Percentiles rank a stretch among this genome's conserved stretches.
These are phyloP conservation scores for Heteromyza rotundicornis DNA, from an alignment of 2,888 invertebrate genomes.

Conservation along the genomic window DNA sequence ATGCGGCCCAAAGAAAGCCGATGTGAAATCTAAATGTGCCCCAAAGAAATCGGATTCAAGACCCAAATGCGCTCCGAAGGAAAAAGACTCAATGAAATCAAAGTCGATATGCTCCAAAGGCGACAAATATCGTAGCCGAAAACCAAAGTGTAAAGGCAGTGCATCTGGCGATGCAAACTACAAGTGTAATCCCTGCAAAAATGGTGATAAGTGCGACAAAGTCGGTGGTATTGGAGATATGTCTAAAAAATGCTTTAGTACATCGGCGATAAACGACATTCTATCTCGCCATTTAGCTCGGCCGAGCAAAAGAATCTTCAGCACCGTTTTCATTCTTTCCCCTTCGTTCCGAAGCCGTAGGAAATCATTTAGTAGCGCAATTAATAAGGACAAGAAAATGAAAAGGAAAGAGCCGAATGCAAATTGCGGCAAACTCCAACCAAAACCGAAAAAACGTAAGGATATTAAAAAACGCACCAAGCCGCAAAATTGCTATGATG, in stretches of 20 bases:
- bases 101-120: neutral
- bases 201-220: neutral
- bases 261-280: neutral
- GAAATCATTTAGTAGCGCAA: no score
- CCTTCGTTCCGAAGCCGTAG: neutral
- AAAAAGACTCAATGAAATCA: neutral
- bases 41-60: no score
- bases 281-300: neutral
- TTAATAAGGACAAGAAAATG: no score
- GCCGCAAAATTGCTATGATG: no score
- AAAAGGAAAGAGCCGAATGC: slow-evolving; percentile 15
- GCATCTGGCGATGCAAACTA: neutral
- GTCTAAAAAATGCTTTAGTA: slow-evolving; percentile 21
- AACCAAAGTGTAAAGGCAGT: neutral
- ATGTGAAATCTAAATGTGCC: neutral
- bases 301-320: slow-evolving; percentile 6
- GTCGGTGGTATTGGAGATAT: no score
- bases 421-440: neutral
- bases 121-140: no score
- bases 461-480: no score
- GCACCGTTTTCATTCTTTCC: neutral
- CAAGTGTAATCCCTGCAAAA: slow-evolving; percentile 8
- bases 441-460: slow-evolving; percentile 4
- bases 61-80: neutral
- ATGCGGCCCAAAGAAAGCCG: neutral